These are phyloP conservation scores for Dipodomys stephensi DNA, from an alignment of 2,113 vertebrate genomes.

Conservation along the genomic window DNA sequence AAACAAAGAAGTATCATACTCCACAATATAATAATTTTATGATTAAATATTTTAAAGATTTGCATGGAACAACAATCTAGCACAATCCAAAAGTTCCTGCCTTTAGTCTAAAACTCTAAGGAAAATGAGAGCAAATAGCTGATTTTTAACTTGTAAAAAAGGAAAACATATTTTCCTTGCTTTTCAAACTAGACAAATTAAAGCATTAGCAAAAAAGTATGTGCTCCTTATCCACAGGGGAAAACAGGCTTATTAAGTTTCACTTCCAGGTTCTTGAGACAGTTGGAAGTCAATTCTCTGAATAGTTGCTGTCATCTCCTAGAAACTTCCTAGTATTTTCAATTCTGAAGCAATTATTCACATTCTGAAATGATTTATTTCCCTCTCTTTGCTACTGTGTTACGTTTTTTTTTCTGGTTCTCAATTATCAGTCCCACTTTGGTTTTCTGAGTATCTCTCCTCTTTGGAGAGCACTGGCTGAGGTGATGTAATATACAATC, in stretches of 20 bases:
- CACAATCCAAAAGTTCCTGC: conserved; percentile 24
- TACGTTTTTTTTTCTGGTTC: not conserved
- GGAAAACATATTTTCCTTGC: not conserved
- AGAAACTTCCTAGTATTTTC: conserved; percentile 64
- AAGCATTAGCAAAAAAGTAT: conserved; percentile 63
- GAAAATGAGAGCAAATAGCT: conserved; percentile 51
- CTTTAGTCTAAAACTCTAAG: conserved; percentile 43
- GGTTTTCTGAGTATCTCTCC: not conserved
- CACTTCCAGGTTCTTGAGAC: conserved; percentile 70
- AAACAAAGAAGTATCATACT: conserved; percentile 16
- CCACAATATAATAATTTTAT: not conserved
- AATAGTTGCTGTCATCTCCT: conserved; percentile 73
- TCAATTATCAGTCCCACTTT: conserved; percentile 23
- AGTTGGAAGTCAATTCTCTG: conserved; percentile 71
- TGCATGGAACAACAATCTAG: conserved; percentile 3
- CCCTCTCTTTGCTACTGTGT: not conserved
- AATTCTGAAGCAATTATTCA: conserved; percentile 71
- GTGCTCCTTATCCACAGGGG: conserved; percentile 57
- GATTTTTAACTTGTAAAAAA: conserved; percentile 51
- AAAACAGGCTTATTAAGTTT: conserved; percentile 68
- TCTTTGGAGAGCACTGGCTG: not conserved
- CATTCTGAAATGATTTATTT: conserved; percentile 66
- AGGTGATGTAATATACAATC: not conserved
- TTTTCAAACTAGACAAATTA: conserved; percentile 69
- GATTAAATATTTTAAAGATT: conserved; percentile 47